Evolutionary conservation across 2,113 vertebrate genomes (phyloP).

Genomic region (Psettodes erumei): DNA sequence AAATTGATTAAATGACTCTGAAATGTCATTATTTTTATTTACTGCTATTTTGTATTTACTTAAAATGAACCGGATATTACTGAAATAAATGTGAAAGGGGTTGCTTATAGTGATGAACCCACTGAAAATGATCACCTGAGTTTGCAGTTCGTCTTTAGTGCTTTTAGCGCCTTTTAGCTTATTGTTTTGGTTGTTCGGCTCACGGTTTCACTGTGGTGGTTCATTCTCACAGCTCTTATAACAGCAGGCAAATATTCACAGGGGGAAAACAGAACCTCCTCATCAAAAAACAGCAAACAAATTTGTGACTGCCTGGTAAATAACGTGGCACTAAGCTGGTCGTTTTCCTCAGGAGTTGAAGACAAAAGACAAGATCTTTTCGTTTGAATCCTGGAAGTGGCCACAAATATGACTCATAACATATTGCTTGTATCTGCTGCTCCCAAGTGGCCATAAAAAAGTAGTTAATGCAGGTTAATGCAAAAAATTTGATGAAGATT

Average conservation of each 20-base stretch:
- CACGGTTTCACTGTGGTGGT: not conserved
- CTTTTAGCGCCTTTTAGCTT: not conserved
- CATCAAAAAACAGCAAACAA: not conserved
- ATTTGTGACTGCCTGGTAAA: not conserved
- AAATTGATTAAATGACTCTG: not conserved
- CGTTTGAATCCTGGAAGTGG: too few species aligned
- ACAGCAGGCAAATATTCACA: not conserved
- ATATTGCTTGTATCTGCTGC: not conserved
- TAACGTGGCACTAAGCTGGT: not conserved
- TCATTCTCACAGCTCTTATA: not conserved
- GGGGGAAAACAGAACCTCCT: not conserved
- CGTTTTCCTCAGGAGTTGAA: not conserved
- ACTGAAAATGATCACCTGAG: too few species aligned
- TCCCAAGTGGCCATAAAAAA: not conserved
- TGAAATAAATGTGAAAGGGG: too few species aligned
- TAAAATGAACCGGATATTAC: too few species aligned
- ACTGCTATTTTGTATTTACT: too few species aligned
- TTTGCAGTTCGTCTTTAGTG: too few species aligned
- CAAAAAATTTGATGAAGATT: constrained; percentile 19
- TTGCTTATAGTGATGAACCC: not conserved
- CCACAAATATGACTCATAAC: not conserved
- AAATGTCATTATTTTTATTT: too few species aligned
- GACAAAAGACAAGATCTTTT: too few species aligned
- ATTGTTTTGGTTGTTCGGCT: not conserved
- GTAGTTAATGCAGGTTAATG: not conserved